Evolutionary conservation across 2,888 invertebrate genomes (phyloP).

Genomic region (Epistrophella euchroma): DNA sequence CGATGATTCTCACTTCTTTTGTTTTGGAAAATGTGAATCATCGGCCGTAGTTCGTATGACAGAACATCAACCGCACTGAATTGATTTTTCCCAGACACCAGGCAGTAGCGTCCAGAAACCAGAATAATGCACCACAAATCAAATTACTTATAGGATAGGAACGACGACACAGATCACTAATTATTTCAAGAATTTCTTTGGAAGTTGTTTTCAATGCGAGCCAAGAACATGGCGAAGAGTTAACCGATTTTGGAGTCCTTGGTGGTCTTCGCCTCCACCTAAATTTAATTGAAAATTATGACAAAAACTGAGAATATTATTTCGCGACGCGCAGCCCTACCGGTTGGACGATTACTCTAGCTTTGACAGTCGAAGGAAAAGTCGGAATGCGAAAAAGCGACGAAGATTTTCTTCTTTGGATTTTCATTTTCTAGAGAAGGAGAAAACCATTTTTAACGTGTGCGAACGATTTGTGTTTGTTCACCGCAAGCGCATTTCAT

Average conservation of each 20-base stretch:
- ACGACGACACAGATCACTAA: slow-evolving; percentile 16
- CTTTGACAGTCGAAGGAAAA: slow-evolving; percentile 58
- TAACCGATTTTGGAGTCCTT: slow-evolving; percentile 9
- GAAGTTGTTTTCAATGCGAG: slow-evolving; percentile 28
- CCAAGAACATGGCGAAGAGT: slow-evolving; percentile 31
- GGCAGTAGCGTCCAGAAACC: slow-evolving; percentile 13
- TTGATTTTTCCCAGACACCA: slow-evolving; percentile 70
- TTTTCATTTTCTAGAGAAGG: slow-evolving; percentile 18
- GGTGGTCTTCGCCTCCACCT: slow-evolving; percentile 11
- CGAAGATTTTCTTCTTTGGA: slow-evolving; percentile 18
- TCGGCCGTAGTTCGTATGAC: slow-evolving; percentile 26
- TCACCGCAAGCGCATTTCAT: slow-evolving; percentile 26
- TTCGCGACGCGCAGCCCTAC: slow-evolving; percentile 54
- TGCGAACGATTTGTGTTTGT: not conserved
- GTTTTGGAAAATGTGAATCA: slow-evolving; percentile 60
- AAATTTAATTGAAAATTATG: slow-evolving; percentile 45
- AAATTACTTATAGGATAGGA: not conserved
- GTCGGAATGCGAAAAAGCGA: slow-evolving; percentile 29
- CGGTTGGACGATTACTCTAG: slow-evolving; percentile 65
- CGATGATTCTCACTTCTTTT: slow-evolving; percentile 26
- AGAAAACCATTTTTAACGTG: not conserved
- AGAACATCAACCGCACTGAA: slow-evolving; percentile 47
- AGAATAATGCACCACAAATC: slow-evolving; percentile 21
- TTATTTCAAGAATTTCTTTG: slow-evolving; percentile 21
- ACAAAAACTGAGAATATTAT: slow-evolving; percentile 44